Evolutionary conservation across 2,113 vertebrate genomes (phyloP), one percentile per base, ranked within the genome.

Genomic region (Oryzias woworae): DNA sequence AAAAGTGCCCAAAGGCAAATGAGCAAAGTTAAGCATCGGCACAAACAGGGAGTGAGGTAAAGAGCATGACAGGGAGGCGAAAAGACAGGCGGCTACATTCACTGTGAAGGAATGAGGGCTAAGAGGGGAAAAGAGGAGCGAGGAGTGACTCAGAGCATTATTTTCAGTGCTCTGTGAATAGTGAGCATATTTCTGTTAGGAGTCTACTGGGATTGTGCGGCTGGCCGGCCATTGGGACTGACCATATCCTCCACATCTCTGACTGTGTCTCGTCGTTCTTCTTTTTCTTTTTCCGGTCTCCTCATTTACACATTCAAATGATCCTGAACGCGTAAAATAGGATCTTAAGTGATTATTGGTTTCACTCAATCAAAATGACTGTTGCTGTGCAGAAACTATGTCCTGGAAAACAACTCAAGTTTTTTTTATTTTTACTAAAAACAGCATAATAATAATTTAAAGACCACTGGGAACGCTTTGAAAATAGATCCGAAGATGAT

Each of bases 121-220:
- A 47, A 36, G 70, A 69, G 50, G 24, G 58, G 36, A 36, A 57
- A 36, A 54, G 24, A 58, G 46, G 53, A 36, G 73, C 56, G 61
- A 41, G 54, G 53, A 57, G 26, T 16, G 60, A 44, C 60, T 31
- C 59, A 66, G 45, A 53, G 79, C 62, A 75, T 87, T 84, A 81
- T 78, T 84, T 86, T 84, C 84, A 88, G 84, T 84, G 75, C 81
- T 82, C 71, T 72, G 70, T 86, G 85, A 89, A 83, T 85, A 86
- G 75, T 82, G 81, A 77, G 55, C 81, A 88, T 88, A 84, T 89
- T 88, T 84, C 60, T 83, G 56, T 80, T 79, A 88, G 88, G 84
- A 88, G 88, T 89, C 87, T 77, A 77, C 69, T 73, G 73, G 80
- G 81, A 78, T 78, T 67, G 74, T 69, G 20, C 20, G 20, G 20